Percentiles rank a stretch among this genome's conserved stretches.
Evolutionary conservation across 2,113 vertebrate genomes (phyloP).

Genomic region (Tonatia bakeri): DNA sequence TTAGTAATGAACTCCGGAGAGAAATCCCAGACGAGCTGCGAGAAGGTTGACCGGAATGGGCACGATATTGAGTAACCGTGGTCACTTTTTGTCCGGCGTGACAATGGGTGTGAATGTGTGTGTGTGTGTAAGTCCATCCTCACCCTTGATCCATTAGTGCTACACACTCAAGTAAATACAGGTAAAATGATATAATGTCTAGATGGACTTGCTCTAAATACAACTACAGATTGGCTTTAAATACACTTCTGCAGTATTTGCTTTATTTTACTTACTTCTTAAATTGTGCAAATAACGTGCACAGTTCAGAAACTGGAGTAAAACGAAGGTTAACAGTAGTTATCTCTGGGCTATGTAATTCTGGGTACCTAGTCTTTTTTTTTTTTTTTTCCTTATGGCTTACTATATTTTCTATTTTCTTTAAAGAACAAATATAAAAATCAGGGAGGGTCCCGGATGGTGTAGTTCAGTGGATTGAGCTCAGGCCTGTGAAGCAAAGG

Average conservation of each 20-base stretch:
- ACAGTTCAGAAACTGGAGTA: slow-evolving; percentile 16
- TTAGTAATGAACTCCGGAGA: neutral
- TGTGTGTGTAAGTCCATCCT: neutral
- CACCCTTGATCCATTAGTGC: neutral
- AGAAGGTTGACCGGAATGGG: neutral
- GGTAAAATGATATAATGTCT: neutral
- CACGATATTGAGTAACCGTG: neutral
- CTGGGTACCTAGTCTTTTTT: neutral
- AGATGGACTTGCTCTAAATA: neutral
- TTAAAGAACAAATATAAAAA: neutral
- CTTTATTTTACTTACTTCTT: neutral
- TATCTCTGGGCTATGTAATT: neutral
- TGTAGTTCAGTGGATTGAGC: too few relatives aligned
- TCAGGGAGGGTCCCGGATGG: neutral
- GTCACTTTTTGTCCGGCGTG: neutral
- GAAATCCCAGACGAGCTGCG: neutral
- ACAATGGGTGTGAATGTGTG: neutral
- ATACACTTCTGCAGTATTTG: neutral
- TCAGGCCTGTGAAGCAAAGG: too few relatives aligned
- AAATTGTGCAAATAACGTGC: neutral
- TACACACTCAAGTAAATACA: neutral
- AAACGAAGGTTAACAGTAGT: neutral
- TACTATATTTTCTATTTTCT: slow-evolving; percentile 1
- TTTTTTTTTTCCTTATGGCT: neutral
- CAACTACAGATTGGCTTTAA: neutral